Evolutionary conservation across 2,113 vertebrate genomes (phyloP), one percentile per base, ranked within the genome.

Genomic region (Cromileptes altivelis): DNA sequence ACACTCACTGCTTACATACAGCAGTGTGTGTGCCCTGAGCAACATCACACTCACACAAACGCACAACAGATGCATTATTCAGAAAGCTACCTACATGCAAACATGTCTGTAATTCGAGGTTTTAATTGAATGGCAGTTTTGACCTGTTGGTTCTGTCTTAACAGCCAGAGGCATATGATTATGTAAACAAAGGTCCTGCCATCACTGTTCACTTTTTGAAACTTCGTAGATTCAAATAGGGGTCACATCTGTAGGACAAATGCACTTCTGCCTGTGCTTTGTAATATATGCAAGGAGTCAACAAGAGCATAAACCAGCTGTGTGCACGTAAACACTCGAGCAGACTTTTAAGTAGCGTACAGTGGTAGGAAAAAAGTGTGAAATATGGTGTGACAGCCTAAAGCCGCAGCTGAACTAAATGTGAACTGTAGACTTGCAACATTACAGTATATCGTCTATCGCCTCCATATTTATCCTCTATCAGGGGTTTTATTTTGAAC

Each of bases 321-420:
- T 69, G 27, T 14, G 58, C 56, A 65, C 1, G n/a, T 53, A 0
- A 72, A 50, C 50, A 76, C 80, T 49, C 11, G 12, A 75, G 21
- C 58, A 60, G 67, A 71, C 79, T 86, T 65, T 49, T 23, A 78
- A 62, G 52, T 18, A 18, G 11, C 0, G 7, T 55, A 49, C 17
- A 45, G 33, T n/a, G 30, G 50, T 6, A 52, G 53, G 30, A 19
- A 47, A 55, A 72, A 69, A 50, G 25, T 27, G 64, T 2, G 61
- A 71, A 86, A 88, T 68, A 10, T 72, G 37, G 37, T 55, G 42
- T 68, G 74, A 75, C 78, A 83, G 74, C 87, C 49, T 4, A 14
- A 78, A 88, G 82, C 77, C 40, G 67, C 25, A 18, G 6, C 60
- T 79, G 52, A 89, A 91, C 90, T 71, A 52, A 49, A 53, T 13